A percentile compares a stretch with the other conserved stretches of the same genome.
Conservation (phyloP, 1,140 invertebrate genomes). For the Nasonia vitripennis region DNA sequence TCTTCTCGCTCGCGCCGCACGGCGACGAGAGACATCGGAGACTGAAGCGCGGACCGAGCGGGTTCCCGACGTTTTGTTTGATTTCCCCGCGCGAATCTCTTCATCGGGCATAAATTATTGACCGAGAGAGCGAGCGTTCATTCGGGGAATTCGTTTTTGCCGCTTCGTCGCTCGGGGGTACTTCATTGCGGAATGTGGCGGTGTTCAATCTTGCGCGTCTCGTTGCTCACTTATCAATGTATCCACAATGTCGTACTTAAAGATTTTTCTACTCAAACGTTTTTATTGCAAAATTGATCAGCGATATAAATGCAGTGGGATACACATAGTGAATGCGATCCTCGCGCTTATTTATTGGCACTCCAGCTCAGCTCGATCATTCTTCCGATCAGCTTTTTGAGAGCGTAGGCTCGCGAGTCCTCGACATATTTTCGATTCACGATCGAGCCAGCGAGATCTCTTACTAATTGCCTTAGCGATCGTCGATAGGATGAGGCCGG, state of each 20-base stretch:
- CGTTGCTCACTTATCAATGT: too few species aligned
- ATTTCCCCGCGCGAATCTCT: constrained; percentile 35
- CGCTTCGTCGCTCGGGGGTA: background rate
- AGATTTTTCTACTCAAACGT: too few species aligned
- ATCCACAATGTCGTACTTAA: too few species aligned
- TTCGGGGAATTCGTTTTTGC: constrained; percentile 1
- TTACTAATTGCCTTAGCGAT: constrained; percentile 64
- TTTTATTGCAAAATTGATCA: too few species aligned
- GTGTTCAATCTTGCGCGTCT: too few species aligned
- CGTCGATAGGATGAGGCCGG: constrained; percentile 54
- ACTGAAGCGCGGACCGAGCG: background rate
- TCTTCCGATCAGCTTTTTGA: too few species aligned
- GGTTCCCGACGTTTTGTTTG: background rate
- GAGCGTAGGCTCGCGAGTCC: too few species aligned
- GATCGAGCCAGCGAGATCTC: constrained; percentile 46
- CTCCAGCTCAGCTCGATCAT: too few species aligned
- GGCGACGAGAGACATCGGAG: background rate
- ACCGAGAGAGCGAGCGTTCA: background rate
- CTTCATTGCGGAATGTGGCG: too few species aligned
- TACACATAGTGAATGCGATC: too few species aligned
- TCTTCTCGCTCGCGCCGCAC: background rate
- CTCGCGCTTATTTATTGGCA: too few species aligned
- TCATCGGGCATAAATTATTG: constrained; percentile 43
- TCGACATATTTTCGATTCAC: constrained; percentile 38
- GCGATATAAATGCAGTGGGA: too few species aligned